Evolutionary conservation across 2,113 vertebrate species (phyloP).

Genomic region (Glaucomys volans): DNA sequence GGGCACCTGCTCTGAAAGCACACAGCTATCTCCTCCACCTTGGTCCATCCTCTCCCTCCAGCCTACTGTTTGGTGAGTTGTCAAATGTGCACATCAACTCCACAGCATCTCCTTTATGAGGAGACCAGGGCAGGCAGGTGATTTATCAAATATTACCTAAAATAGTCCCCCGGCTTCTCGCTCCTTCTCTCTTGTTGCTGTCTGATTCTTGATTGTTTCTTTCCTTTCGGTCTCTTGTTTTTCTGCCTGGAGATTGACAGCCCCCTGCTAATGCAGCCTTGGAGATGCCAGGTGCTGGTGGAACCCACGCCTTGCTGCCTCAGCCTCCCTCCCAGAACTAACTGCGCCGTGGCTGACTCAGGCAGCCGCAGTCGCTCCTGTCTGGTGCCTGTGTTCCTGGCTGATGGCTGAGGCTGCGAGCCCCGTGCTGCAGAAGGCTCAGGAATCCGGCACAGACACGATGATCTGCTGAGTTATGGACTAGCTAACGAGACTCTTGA

Average conservation of each 20-base stretch:
- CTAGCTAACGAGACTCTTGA: conserved; percentile 41
- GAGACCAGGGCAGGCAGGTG: conserved; percentile 61
- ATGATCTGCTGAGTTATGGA: background rate
- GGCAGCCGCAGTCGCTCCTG: background rate
- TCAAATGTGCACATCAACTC: background rate
- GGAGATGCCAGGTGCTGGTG: conserved; percentile 62
- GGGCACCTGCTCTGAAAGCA: background rate
- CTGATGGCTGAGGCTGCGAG: conserved; percentile 44
- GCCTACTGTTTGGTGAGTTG: conserved; percentile 12
- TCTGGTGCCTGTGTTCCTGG: rapidly evolving
- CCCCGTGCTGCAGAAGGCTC: background rate
- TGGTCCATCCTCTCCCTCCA: background rate
- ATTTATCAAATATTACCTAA: conserved; percentile 80
- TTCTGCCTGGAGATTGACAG: conserved; percentile 80
- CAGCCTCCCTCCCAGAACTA: background rate
- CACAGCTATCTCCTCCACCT: background rate
- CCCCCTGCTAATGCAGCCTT: conserved; percentile 72
- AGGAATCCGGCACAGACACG: background rate
- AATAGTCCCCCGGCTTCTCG: conserved; percentile 48
- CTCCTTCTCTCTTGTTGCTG: conserved; percentile 12
- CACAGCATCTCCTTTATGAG: conserved; percentile 29
- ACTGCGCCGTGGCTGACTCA: background rate
- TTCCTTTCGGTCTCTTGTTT: conserved; percentile 63
- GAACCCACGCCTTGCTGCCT: background rate
- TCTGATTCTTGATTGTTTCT: conserved; percentile 73